phyloP scores from a whole-genome alignment of 2,113 vertebrate genomes.

The Pardalotus punctatus region DNA sequence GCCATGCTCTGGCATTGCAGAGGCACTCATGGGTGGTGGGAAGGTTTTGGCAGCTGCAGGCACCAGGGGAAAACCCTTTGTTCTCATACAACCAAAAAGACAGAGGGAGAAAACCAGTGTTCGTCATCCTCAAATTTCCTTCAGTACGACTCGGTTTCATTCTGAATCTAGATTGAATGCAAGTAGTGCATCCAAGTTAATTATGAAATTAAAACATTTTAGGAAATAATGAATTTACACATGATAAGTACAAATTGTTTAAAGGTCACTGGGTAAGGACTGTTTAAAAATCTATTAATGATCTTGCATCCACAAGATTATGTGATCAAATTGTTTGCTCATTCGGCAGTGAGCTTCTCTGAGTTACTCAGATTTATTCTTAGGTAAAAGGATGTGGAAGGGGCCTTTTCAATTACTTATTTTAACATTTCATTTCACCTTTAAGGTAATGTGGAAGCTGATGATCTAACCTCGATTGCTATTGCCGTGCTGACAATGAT shows the following conservation, averaged over 20 bases:
- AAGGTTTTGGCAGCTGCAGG: not conserved
- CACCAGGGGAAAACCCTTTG: not conserved
- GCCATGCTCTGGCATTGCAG: not conserved
- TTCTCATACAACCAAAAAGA: not conserved
- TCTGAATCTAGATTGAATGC: not conserved
- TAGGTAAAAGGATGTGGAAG: not conserved
- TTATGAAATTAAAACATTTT: slow-evolving; percentile 35
- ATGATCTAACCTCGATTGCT: not conserved
- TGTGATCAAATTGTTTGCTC: not conserved
- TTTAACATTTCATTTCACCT: slow-evolving; percentile 1
- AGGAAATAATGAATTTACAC: slow-evolving; percentile 38
- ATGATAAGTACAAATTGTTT: not conserved
- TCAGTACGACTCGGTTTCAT: not conserved
- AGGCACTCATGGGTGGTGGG: not conserved
- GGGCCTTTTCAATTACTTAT: not conserved
- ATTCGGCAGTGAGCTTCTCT: rapidly evolving
- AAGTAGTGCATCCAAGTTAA: not conserved
- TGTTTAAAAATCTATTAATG: slow-evolving; percentile 14
- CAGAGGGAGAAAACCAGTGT: rapidly evolving
- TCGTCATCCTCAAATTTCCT: not conserved
- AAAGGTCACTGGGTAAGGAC: not conserved
- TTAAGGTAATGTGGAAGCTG: not conserved
- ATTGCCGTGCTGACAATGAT: not conserved
- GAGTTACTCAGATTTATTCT: not conserved
- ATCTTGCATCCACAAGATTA: not conserved